Conservation (phyloP, 2,888 invertebrate genomes). For the Bellardia bayeri region DNA sequence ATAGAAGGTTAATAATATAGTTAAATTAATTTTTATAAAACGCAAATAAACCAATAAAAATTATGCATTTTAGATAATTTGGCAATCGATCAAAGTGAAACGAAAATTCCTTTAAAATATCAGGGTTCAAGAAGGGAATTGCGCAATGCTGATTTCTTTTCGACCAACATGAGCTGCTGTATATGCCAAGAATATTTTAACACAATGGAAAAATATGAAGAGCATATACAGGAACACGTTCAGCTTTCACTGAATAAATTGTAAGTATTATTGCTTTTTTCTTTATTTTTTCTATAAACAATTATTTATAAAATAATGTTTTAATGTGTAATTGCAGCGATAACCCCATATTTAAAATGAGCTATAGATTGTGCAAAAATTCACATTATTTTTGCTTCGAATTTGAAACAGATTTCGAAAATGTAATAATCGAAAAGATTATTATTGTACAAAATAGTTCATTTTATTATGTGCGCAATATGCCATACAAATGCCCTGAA, state of each 20-base stretch:
- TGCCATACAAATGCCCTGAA: slow-evolving; percentile 75
- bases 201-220: slow-evolving; percentile 77
- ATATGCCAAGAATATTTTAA: slow-evolving; percentile 81
- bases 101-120: slow-evolving; percentile 75
- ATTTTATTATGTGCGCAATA: slow-evolving; percentile 79
- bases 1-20: slow-evolving; percentile 37
- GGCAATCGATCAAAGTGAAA: slow-evolving; percentile 74
- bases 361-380: slow-evolving; percentile 79
- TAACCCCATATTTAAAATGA: slow-evolving; percentile 76
- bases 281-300: background rate
- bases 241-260: slow-evolving; percentile 78
- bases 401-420: slow-evolving; percentile 75
- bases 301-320: slow-evolving; percentile 1
- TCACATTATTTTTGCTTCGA: slow-evolving; percentile 81
- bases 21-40: background rate
- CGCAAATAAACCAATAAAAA: background rate
- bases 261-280: slow-evolving; percentile 72
- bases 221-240: slow-evolving; percentile 80
- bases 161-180: slow-evolving; percentile 79
- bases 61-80: slow-evolving; percentile 58
- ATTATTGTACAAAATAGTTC: slow-evolving; percentile 80
- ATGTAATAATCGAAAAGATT: slow-evolving; percentile 80
- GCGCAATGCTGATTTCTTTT: slow-evolving; percentile 73
- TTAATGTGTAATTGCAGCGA: slow-evolving; percentile 71
- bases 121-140: slow-evolving; percentile 75